Conservation (phyloP, 2,888 invertebrate species). For the Branchipolynoe longqiensis region DNA sequence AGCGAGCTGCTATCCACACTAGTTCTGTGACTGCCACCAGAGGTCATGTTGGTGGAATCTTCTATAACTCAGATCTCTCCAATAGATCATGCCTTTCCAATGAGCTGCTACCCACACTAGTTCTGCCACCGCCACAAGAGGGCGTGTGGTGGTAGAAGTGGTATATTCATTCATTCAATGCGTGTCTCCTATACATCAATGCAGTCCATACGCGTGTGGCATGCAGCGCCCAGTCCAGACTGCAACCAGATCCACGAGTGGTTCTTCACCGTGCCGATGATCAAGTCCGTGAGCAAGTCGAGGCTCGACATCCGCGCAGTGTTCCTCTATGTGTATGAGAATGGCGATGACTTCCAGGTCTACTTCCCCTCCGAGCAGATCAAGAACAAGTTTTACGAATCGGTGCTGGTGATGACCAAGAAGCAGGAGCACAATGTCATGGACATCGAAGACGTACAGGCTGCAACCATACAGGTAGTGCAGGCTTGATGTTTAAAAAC, state of each 20-base stretch:
- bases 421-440: constrained; percentile 87
- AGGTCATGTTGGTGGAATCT: too few species aligned
- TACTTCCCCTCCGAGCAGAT: constrained; percentile 95
- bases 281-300: constrained; percentile 95
- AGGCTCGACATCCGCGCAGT: constrained; percentile 97
- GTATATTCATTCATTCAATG: too few species aligned
- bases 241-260: constrained; percentile 85
- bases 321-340: constrained; percentile 98
- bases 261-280: constrained; percentile 94
- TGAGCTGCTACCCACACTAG: too few species aligned
- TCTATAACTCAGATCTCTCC: too few species aligned
- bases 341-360: constrained; percentile 97
- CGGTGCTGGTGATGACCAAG: constrained; percentile 92
- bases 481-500: too few species aligned
- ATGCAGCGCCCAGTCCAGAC: constrained; percentile 73
- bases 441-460: constrained; percentile 67
- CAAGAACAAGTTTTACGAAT: constrained; percentile 91
- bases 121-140: too few species aligned
- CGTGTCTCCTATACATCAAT: too few species aligned
- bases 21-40: too few species aligned
- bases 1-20: too few species aligned
- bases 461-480: constrained; percentile 64
- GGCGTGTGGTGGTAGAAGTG: too few species aligned
- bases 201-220: constrained; percentile 74
- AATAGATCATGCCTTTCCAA: too few species aligned